A percentile compares a stretch with the other conserved stretches of the same genome.
These are phyloP conservation scores for Andricus quercusramuli DNA, from an alignment of 2,888 invertebrate species.

Conservation along the genomic window DNA sequence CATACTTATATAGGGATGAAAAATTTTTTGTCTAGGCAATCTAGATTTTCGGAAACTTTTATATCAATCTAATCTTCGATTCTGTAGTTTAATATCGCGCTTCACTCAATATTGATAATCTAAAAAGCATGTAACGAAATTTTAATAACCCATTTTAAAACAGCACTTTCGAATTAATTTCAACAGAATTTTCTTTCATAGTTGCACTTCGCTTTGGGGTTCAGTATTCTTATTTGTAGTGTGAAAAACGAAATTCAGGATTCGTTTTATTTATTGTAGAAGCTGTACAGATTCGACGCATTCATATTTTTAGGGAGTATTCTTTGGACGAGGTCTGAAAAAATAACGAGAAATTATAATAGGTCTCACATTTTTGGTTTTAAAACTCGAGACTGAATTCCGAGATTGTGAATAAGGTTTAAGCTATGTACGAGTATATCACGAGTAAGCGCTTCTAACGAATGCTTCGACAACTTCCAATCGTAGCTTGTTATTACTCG, in stretches of 20 bases:
- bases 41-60: no score
- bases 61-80: no score
- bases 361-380: conserved; percentile 8
- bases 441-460: conserved; percentile 60
- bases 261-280: neutral
- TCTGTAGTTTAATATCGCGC: no score
- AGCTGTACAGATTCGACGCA: neutral
- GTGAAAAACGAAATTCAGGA: neutral
- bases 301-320: neutral
- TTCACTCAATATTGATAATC: no score
- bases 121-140: no score
- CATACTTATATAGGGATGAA: no score
- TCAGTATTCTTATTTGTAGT: neutral
- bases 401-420: neutral
- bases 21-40: no score
- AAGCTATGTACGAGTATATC: conserved; percentile 2
- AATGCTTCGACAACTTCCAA: conserved; percentile 73
- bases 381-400: conserved; percentile 21
- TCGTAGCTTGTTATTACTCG: conserved; percentile 71
- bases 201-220: neutral
- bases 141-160: no score
- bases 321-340: neutral
- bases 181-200: neutral
- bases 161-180: no score
- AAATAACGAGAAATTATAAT: conserved; percentile 36